Evolutionary conservation across 2,797 vertebrate species (phyloP).

Genomic region (Mus spretus): DNA sequence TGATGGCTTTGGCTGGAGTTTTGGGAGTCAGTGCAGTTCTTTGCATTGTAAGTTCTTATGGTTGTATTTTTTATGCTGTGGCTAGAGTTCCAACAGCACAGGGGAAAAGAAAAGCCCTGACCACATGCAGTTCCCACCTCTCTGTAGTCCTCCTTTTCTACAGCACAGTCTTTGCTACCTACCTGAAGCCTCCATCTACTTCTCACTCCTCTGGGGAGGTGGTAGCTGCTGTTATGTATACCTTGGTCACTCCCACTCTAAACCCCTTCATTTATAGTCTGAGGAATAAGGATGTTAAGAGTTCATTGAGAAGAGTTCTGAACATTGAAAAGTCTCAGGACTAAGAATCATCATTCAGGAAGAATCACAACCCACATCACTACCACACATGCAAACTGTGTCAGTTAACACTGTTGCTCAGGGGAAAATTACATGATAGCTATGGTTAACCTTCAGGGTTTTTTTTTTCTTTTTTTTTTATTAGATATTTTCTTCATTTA

Average conservation of each 20-base stretch:
- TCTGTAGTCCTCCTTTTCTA: too few relatives aligned
- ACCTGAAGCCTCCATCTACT: too few relatives aligned
- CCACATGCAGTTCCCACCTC: too few relatives aligned
- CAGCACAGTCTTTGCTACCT: too few relatives aligned
- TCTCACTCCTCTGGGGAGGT: too few relatives aligned
- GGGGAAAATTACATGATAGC: not conserved
- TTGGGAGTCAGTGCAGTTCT: conserved; percentile 39
- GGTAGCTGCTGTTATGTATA: too few relatives aligned
- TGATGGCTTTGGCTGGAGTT: conserved; percentile 17
- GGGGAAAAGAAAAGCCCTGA: too few relatives aligned
- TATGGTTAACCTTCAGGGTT: not conserved
- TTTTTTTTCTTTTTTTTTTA: too few relatives aligned
- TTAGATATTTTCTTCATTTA: too few relatives aligned
- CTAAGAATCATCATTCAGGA: not conserved
- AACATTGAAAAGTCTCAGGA: not conserved
- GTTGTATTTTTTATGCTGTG: conserved; percentile 44
- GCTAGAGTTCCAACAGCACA: conserved; percentile 27
- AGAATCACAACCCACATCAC: not conserved
- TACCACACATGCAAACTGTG: not conserved
- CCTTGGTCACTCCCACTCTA: not conserved
- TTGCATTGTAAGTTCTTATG: conserved; percentile 46
- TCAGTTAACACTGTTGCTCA: not conserved
- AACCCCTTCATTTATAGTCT: conserved; percentile 71
- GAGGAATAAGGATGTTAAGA: conserved; percentile 62
- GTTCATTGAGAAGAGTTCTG: conserved; percentile 43